phyloP scores from a whole-genome alignment of 2,797 vertebrate genomes.

The Scyliorhinus canicula region DNA sequence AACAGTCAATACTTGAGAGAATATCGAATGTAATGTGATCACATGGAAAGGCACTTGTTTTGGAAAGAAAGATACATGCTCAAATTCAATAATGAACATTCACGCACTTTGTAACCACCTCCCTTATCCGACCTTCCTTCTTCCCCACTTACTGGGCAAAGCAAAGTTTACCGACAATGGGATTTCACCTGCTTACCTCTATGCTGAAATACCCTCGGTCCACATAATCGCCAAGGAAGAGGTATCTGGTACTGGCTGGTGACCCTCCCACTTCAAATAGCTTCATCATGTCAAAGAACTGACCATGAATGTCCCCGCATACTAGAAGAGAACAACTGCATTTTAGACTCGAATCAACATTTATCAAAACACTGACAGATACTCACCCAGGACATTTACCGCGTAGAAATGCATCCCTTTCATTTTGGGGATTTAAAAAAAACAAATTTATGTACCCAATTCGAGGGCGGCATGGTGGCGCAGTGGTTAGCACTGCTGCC shows the following conservation, averaged over 20 bases:
- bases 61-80: background rate
- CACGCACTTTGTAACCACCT: no score
- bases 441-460: no score
- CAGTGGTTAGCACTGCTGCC: no score
- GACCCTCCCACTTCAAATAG: constrained; percentile 98
- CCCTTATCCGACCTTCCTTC: background rate
- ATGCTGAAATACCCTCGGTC: constrained; percentile 99
- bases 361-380: background rate
- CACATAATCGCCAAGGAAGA: constrained; percentile 98
- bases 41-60: background rate
- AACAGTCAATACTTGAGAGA: background rate
- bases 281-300: constrained; percentile 99
- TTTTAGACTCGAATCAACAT: background rate
- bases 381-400: background rate
- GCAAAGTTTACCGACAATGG: background rate
- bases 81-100: background rate
- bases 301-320: constrained; percentile 96
- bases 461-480: no score
- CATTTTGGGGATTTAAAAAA: no score
- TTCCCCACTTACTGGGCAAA: background rate
- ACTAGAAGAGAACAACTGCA: constrained; percentile 65
- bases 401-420: background rate
- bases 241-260: constrained; percentile 96
- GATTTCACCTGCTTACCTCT: constrained; percentile 68
- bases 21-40: background rate